Conservation (phyloP, 2,888 invertebrate species). For the Cheilosia impressa region DNA sequence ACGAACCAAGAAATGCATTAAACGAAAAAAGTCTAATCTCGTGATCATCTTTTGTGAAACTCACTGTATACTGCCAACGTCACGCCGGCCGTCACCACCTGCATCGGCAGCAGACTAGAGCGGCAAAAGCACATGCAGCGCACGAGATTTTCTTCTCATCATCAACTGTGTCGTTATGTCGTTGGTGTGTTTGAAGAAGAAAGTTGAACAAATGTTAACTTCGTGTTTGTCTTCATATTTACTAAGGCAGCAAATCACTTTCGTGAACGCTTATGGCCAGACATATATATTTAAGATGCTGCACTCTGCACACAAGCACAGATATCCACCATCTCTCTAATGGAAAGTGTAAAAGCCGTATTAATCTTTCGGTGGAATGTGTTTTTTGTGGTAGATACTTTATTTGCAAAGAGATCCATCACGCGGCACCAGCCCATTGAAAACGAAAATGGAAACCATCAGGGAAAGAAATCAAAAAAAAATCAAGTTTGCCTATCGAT, state of each 20-base stretch:
- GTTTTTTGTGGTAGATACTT: not conserved
- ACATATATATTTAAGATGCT: conserved; percentile 13
- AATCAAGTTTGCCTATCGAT: conserved; percentile 58
- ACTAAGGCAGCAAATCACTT: conserved; percentile 54
- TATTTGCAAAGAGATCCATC: conserved; percentile 33
- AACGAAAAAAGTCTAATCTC: conserved; percentile 42
- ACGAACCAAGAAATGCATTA: not conserved
- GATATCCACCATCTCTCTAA: conserved; percentile 17
- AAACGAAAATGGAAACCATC: conserved; percentile 20
- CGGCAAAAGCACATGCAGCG: conserved; percentile 10
- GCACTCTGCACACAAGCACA: not conserved
- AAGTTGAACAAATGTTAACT: conserved; percentile 61
- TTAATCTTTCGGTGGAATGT: conserved; percentile 17
- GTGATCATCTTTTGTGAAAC: conserved; percentile 32
- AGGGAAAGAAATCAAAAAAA: conserved; percentile 17
- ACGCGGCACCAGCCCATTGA: conserved; percentile 12
- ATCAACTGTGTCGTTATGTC: conserved; percentile 19
- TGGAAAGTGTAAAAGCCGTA: conserved; percentile 62
- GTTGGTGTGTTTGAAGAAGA: conserved; percentile 38
- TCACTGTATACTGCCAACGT: not conserved
- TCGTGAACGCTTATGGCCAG: conserved; percentile 14
- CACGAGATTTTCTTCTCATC: conserved; percentile 12
- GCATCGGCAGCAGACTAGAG: conserved; percentile 26
- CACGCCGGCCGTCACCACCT: conserved; percentile 10
- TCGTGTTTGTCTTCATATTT: conserved; percentile 48